phyloP scores from a whole-genome alignment of 2,888 invertebrate species.

The Crioceris asparagi region DNA sequence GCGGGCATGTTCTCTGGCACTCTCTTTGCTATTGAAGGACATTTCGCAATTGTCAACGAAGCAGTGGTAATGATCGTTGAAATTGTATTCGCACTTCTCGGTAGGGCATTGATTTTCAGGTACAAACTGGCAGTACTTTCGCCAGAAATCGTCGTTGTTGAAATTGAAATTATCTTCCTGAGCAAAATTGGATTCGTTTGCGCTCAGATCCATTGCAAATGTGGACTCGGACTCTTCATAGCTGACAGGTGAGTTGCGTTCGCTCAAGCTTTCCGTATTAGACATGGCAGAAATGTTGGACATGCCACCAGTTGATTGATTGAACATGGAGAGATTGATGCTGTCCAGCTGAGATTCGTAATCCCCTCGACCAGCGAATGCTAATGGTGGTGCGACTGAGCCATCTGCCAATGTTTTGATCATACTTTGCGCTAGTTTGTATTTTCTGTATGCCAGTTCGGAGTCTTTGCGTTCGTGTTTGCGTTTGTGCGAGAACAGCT shows the following conservation, averaged over 20 bases:
- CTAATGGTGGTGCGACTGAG: conserved; percentile 34
- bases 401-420: conserved; percentile 47
- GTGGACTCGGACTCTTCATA: conserved; percentile 37
- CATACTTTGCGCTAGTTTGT: conserved; percentile 51
- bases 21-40: conserved; percentile 44
- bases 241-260: conserved; percentile 42
- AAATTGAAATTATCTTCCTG: conserved; percentile 20
- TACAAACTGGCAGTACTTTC: conserved; percentile 44
- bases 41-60: conserved; percentile 65
- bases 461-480: conserved; percentile 93
- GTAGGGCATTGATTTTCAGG: conserved; percentile 30
- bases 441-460: conserved; percentile 76
- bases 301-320: conserved; percentile 28
- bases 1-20: conserved; percentile 75
- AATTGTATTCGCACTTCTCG: conserved; percentile 48
- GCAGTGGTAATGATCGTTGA: conserved; percentile 83
- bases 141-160: conserved; percentile 46
- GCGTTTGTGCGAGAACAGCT: conserved; percentile 93
- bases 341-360: conserved; percentile 39
- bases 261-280: conserved; percentile 44
- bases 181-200: conserved; percentile 31
- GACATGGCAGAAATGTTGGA: conserved; percentile 29
- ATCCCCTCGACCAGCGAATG: conserved; percentile 35
- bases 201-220: conserved; percentile 37
- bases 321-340: conserved; percentile 30